Evolutionary conservation across 2,888 invertebrate genomes (phyloP).

Genomic region (Hirtodrosophila trivittata): DNA sequence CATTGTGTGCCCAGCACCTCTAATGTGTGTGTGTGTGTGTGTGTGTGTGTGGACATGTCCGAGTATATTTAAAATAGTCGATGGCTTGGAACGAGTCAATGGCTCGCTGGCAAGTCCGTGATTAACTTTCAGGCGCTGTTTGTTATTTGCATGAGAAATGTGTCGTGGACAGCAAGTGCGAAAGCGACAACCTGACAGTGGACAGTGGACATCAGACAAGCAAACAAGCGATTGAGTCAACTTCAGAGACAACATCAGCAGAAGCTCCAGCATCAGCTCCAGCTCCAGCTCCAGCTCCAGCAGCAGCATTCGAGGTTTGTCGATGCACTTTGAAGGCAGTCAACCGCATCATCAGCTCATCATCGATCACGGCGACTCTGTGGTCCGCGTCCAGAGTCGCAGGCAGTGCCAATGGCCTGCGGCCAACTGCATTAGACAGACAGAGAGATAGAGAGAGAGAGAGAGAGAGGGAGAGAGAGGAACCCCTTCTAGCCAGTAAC

Average conservation of each 20-base stretch:
- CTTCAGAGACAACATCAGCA: constrained; percentile 1
- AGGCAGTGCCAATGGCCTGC: constrained; percentile 59
- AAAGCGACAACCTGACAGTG: constrained; percentile 51
- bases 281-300: constrained; percentile 16
- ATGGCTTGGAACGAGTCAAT: constrained; percentile 40
- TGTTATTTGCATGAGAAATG: constrained; percentile 65
- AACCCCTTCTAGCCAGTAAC: constrained; percentile 49
- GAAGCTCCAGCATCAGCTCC: constrained; percentile 13
- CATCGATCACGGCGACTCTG: constrained; percentile 69
- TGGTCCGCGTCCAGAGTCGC: constrained; percentile 34
- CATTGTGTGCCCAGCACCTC: constrained; percentile 8
- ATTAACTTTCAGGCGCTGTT: constrained; percentile 33
- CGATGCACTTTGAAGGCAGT: constrained; percentile 46
- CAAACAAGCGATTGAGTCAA: background rate
- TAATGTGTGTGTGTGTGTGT: background rate
- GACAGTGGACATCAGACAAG: constrained; percentile 29
- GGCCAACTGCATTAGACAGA: constrained; percentile 57
- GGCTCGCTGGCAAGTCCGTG: constrained; percentile 14
- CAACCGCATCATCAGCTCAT: constrained; percentile 65
- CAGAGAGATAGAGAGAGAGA: background rate
- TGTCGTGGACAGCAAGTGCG: constrained; percentile 57
- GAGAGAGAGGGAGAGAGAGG: background rate
- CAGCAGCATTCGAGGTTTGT: constrained; percentile 20
- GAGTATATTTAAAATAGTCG: constrained; percentile 34
- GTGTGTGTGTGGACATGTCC: no score